phyloP scores from a whole-genome alignment of 2,113 vertebrate genomes.

The Gallinago media region DNA sequence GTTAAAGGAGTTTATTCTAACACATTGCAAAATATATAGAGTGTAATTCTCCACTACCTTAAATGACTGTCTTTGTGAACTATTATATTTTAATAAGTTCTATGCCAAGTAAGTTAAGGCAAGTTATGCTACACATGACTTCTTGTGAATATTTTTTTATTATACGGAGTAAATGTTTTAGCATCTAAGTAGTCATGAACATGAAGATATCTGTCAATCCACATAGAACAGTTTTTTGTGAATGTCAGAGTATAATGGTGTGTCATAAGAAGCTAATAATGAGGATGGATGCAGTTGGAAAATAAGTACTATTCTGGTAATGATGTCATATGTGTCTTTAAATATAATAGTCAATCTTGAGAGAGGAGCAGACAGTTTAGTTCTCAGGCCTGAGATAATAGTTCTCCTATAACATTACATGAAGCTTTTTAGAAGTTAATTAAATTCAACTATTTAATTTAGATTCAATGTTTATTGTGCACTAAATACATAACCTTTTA shows the following conservation, averaged over 20 bases:
- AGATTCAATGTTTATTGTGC: constrained; percentile 57
- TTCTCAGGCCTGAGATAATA: not conserved
- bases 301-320: not conserved
- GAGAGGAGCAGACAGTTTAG: not conserved
- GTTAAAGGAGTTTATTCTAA: not conserved
- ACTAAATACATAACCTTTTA: constrained; percentile 33
- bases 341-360: not conserved
- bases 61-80: not conserved
- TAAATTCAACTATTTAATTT: constrained; percentile 64
- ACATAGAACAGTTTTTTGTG: not conserved
- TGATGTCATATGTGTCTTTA: not conserved
- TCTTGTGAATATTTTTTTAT: not conserved
- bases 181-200: not conserved
- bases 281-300: not conserved
- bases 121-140: not conserved
- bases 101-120: not conserved
- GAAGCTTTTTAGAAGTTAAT: constrained; percentile 18
- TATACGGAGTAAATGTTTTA: not conserved
- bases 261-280: not conserved
- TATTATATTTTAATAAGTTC: not conserved
- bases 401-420: not conserved
- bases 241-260: fast-evolving
- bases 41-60: not conserved
- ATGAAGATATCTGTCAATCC: not conserved
- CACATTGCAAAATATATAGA: not conserved